phyloP scores from a whole-genome alignment of 2,888 invertebrate genomes.

The Hirtodrosophila trivittata region DNA sequence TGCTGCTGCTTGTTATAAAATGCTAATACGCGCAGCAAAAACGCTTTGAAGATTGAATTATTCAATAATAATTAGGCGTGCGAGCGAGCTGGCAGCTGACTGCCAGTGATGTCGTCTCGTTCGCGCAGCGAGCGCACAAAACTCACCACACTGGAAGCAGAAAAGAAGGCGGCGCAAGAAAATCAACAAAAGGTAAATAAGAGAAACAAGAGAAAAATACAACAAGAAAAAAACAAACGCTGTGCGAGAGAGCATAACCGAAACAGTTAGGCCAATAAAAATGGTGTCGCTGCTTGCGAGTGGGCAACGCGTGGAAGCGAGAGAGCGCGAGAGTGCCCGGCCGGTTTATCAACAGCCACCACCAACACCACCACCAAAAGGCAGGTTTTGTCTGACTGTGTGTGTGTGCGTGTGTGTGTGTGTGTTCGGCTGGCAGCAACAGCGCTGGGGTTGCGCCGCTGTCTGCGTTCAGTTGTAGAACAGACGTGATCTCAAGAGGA shows the following conservation, averaged over 20 bases:
- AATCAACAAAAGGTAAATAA: slow-evolving; percentile 57
- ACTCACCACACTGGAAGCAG: slow-evolving; percentile 74
- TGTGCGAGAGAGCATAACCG: slow-evolving; percentile 53
- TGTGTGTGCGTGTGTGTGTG: slow-evolving; percentile 24
- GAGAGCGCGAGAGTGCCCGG: slow-evolving; percentile 36
- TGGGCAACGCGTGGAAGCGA: slow-evolving; percentile 27
- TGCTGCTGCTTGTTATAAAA: slow-evolving; percentile 77
- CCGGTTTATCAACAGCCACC: slow-evolving; percentile 64
- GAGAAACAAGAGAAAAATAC: slow-evolving; percentile 14
- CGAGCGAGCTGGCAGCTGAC: slow-evolving; percentile 46
- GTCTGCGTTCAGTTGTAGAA: slow-evolving; percentile 82
- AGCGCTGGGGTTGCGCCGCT: slow-evolving; percentile 44
- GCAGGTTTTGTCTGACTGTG: background rate
- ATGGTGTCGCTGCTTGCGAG: slow-evolving; percentile 67
- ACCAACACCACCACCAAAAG: slow-evolving; percentile 24
- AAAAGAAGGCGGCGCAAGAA: slow-evolving; percentile 77
- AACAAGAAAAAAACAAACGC: slow-evolving; percentile 27
- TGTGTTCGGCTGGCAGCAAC: slow-evolving; percentile 34
- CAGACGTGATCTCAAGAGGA: slow-evolving; percentile 84
- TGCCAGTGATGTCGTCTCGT: slow-evolving; percentile 32
- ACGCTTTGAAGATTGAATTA: slow-evolving; percentile 78
- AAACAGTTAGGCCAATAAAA: slow-evolving; percentile 72
- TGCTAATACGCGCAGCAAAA: slow-evolving; percentile 79
- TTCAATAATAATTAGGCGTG: slow-evolving; percentile 80
- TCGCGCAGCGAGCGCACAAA: slow-evolving; percentile 33